Conservation (phyloP, 1,140 invertebrate genomes). For the Helicoverpa zea region DNA sequence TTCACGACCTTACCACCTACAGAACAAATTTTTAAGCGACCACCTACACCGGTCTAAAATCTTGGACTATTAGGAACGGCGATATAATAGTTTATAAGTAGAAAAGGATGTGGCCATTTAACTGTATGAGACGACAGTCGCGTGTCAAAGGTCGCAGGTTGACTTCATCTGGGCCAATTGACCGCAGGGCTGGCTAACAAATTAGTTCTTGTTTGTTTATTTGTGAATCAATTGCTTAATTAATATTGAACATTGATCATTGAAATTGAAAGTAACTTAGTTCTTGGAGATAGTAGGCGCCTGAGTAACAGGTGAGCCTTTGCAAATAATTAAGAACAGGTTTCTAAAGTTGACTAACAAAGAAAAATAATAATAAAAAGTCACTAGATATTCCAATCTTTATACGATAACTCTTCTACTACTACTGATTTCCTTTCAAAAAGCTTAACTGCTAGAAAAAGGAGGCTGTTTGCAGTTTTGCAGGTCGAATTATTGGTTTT, state of each 20-base stretch:
- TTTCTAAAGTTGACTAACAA: neutral
- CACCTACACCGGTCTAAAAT: constrained; percentile 21
- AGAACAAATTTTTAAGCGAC: neutral
- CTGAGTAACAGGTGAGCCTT: neutral
- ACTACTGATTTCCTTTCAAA: too few species aligned
- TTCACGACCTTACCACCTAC: constrained; percentile 7
- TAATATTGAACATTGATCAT: neutral
- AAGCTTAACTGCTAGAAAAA: too few species aligned
- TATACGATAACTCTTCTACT: too few species aligned
- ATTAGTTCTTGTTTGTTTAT: constrained; percentile 17
- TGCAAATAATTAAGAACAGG: neutral
- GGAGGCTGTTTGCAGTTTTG: too few species aligned
- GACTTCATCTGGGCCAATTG: constrained; percentile 58
- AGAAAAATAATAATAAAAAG: neutral
- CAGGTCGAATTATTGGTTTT: too few species aligned
- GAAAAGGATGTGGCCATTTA: constrained; percentile 70
- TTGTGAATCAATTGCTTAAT: neutral
- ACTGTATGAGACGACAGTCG: constrained; percentile 55
- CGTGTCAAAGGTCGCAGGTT: constrained; percentile 69
- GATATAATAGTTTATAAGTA: constrained; percentile 53
- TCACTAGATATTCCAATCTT: neutral
- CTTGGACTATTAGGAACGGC: constrained; percentile 53
- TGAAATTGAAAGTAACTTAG: too few species aligned
- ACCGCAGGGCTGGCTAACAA: constrained; percentile 10
- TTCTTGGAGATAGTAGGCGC: neutral